Conservation (phyloP, 1,140 invertebrate genomes). For the Dendroctonus valens region DNA sequence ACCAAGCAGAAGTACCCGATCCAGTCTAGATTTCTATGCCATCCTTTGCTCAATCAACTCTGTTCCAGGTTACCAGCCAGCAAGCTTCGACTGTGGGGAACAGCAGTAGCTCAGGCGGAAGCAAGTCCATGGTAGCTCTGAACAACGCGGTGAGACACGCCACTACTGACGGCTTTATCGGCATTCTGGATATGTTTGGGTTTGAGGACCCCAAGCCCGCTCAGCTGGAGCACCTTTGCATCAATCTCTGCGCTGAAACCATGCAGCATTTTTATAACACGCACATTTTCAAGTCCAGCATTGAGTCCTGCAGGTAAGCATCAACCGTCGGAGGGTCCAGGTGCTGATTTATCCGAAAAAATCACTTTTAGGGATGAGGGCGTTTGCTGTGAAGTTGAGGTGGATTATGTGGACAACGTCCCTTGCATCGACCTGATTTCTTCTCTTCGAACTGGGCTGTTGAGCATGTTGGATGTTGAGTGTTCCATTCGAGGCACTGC, state of each 20-base stretch:
- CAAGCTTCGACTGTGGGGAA: constrained; percentile 75
- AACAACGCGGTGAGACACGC: constrained; percentile 90
- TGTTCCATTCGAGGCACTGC: constrained; percentile 83
- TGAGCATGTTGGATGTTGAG: constrained; percentile 92
- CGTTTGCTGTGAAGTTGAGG: constrained; percentile 85
- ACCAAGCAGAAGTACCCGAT: constrained; percentile 69
- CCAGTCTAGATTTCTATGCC: neutral
- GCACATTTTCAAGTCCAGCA: constrained; percentile 92
- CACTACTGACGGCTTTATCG: constrained; percentile 93
- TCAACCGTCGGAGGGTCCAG: too few species aligned
- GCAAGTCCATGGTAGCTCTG: constrained; percentile 86
- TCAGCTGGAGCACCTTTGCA: constrained; percentile 90
- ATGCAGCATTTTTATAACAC: constrained; percentile 98
- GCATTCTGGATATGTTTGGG: constrained; percentile 94
- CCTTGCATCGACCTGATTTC: constrained; percentile 95
- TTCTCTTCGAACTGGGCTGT: constrained; percentile 83
- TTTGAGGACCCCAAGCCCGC: constrained; percentile 90
- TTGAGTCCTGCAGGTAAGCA: constrained; percentile 73
- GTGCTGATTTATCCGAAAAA: neutral
- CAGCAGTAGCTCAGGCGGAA: constrained; percentile 68
- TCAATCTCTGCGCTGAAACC: constrained; percentile 93
- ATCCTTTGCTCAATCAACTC: neutral
- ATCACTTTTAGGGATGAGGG: constrained; percentile 74
- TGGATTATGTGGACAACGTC: constrained; percentile 94
- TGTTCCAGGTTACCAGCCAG: constrained; percentile 58